Base-by-base conservation (phyloP, 2,888 invertebrate species). In the Cheilosia scutellata region DNA sequence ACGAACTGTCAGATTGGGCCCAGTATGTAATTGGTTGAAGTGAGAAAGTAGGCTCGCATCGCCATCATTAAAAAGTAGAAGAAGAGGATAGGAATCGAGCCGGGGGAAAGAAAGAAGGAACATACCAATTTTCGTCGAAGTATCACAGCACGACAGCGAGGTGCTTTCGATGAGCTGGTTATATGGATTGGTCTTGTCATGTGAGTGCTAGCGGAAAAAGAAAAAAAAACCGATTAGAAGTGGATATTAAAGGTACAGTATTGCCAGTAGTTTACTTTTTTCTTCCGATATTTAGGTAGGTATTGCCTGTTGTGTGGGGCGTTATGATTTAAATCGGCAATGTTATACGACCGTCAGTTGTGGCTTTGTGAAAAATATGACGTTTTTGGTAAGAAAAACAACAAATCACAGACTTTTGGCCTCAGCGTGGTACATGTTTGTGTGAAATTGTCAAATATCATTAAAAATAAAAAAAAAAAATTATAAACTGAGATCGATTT, bases 1-100 rank as follows among this genome's bases (percentile, higher is more conserved):
- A 90, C 89, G 89, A 90, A 91, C 91, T 90, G 90, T 90, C 89
- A 88, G 82, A 80, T 76, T 70, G n/a, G 63, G 62, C 51, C 70
- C 79, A 66, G 79, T 53, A 79, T 58, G 60, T 71, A 79, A 84
- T 84, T 75, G 70, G 84, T 79, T 75, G 63, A 84, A 84, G 84
- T 76, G 84, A 84, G 84, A 84, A 84, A 79, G 84, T 84, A 80
- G 71, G 58, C 70, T 79, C 58, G 33, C 40, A 29, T 49, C 37
- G 75, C 42, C 44, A 20, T 75, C 75, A 68, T 58, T 63, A 57
- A 47, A 47, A 70, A 79, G 42, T 44, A 44, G 37, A 60, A 78
- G 62, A 78, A 68, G 44, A 51, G 37, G 11, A 65, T 11, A 65
- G 47, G n/a, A 71, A 44, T 37, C 2, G 25, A 71, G 37, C 29